These are phyloP conservation scores for Venturia canescens DNA, from an alignment of 1,140 invertebrate genomes.

Conservation along the genomic window DNA sequence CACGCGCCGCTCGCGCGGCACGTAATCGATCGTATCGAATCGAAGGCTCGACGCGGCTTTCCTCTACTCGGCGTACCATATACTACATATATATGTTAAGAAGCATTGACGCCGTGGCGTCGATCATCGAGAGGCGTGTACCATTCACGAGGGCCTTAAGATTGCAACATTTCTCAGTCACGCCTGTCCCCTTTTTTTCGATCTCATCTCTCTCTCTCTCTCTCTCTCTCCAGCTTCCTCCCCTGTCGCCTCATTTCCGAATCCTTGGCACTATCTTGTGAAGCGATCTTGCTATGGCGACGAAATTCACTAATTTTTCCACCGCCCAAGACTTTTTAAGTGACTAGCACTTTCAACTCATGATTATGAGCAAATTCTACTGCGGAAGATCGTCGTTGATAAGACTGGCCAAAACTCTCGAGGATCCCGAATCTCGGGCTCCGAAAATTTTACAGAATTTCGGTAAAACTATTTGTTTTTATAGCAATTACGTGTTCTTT, in stretches of 20 bases:
- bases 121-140: constrained; percentile 46
- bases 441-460: too few relatives aligned
- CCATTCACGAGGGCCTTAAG: constrained; percentile 18
- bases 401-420: too few relatives aligned
- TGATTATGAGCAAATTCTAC: too few relatives aligned
- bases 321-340: too few relatives aligned
- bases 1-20: constrained; percentile 25
- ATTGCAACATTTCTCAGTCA: constrained; percentile 26
- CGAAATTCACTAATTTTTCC: too few relatives aligned
- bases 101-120: constrained; percentile 3
- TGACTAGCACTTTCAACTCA: too few relatives aligned
- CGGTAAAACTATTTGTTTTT: too few relatives aligned
- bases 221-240: background rate
- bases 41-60: constrained; percentile 25
- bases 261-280: too few relatives aligned
- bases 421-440: too few relatives aligned
- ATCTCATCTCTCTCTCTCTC: background rate
- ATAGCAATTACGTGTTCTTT: too few relatives aligned
- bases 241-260: constrained; percentile 12
- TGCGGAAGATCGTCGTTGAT: too few relatives aligned
- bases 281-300: too few relatives aligned
- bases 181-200: constrained; percentile 18
- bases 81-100: constrained; percentile 13
- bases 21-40: constrained; percentile 40
- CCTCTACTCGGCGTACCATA: constrained; percentile 14